Conservation (phyloP, 2,888 invertebrate species). For the Chirona hameri region DNA sequence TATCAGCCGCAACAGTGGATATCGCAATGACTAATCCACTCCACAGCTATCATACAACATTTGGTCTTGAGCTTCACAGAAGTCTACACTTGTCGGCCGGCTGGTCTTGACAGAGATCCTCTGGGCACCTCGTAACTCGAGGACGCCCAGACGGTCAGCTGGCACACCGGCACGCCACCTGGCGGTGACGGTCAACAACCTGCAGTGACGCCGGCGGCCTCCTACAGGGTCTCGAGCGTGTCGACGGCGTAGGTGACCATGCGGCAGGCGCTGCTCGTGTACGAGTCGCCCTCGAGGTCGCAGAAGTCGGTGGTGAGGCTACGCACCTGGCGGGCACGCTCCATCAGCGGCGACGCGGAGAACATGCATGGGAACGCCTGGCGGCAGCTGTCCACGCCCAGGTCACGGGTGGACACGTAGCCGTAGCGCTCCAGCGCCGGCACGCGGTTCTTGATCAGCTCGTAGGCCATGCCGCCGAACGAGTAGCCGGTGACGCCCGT, state of each 20-base stretch:
- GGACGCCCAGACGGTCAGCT: not conserved
- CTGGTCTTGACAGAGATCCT: not conserved
- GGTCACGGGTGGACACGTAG: conserved; percentile 1
- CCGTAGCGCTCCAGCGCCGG: conserved; percentile 27
- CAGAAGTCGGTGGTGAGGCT: conserved; percentile 1
- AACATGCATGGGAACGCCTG: not conserved
- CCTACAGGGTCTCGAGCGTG: conserved; percentile 26
- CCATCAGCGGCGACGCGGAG: conserved; percentile 25
- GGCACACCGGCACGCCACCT: not conserved
- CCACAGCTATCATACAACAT: too few species aligned
- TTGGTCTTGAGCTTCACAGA: conserved; percentile 24
- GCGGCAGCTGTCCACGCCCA: not conserved
- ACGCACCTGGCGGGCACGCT: not conserved
- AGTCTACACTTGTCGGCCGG: not conserved
- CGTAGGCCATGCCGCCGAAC: conserved; percentile 2
- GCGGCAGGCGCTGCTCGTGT: conserved; percentile 14
- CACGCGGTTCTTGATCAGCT: conserved; percentile 11
- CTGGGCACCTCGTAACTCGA: not conserved
- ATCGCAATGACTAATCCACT: too few species aligned
- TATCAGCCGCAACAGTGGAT: too few species aligned
- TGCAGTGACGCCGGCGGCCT: not conserved
- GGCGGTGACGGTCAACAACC: not conserved
- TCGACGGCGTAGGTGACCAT: not conserved
- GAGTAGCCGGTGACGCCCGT: not conserved
- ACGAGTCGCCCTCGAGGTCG: conserved; percentile 5